Base-by-base conservation (phyloP, 2,888 invertebrate genomes). In the Dinocampus coccinellae region DNA sequence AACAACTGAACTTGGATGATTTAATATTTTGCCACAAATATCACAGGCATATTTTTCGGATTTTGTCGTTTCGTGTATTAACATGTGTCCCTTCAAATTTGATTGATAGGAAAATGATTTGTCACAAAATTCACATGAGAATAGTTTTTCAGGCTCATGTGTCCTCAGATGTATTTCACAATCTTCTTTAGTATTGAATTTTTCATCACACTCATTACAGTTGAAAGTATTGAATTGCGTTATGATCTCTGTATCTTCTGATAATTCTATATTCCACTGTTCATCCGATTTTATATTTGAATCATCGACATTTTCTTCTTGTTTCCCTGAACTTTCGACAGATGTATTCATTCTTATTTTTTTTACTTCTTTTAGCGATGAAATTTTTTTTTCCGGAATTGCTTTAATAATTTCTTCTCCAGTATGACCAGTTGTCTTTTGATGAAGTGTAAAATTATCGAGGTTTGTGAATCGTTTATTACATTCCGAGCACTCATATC, bases 1-100 rank as follows among this genome's bases (percentile, higher is more conserved):
- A 29, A 92, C 89, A 69, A 94, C 90, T 1, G 94, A 93, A 75
- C 93, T 93, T 0, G 92, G 92, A 86, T 94, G 93, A 81, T 91
- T 92, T 69, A 94, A 89, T 16, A 91, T 89, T 88, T 93, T 93
- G 36, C 91, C 91, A 80, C 93, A 93, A 60, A 91, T 89, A 74
- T 92, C 92, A 82, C 94, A 94, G 10, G 91, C 90, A 85, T 89
- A 92, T 0, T 88, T 85, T 57, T 86, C 84, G 24, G 81, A 85
- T 79, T 89, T 88, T n/a, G 88, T 88, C 39, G 65, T 74, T 73
- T 84, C 84, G 80, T 92, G 92, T 62, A 89, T 85, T 20, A 89
- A 78, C 80, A 89, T 84, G 83, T 93, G 93, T 76, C 89, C 87
- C 73, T 91, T 90, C 55, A 92, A 88, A 77, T 90, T 91, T 79